Evolutionary conservation across 2,888 invertebrate species (phyloP), one percentile per base, ranked within the genome.

Genomic region (Uropetala carovei): DNA sequence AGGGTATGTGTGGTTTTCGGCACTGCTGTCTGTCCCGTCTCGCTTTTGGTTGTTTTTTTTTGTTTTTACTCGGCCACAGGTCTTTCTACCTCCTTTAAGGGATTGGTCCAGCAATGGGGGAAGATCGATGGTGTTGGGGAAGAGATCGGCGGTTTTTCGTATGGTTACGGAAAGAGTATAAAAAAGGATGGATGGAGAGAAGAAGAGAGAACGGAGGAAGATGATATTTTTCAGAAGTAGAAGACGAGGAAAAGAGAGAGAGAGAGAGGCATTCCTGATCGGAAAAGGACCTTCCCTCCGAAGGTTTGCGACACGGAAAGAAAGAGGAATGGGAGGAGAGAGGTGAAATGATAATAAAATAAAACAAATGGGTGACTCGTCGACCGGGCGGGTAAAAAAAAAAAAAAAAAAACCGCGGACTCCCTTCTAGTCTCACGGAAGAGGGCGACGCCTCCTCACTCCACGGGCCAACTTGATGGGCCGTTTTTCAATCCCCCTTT

Each of bases 261-360:
- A 43, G 13, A 11, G 57, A 83, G 14, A 57, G 83, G 56, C 4
- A n/a, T 18, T 56, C 1, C 30, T 83, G 83, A 11, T 43, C 57
- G 56, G 83, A 43, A 57, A n/a, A 85, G 85, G 57, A 11, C 5
- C 8, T 16, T 27, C 27, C 1, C 10, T 27, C n/a, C 11, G n/a
- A n/a, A 30, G 43, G 82, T 14, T n/a, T 22, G 14, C 59, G 85
- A 3, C 64, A 89, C 30, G 64, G 89, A 60, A 43, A 18, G 64
- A 43, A n/a, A n/a, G 68, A 60, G 14, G 11, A 82, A 43, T 22
- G 43, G 82, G 7, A 18, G 57, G 64, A 30, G 64, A 89, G 89
- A 89, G 89, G 89, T 89, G 89, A 89, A 89, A 64, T 64, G 89
- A 64, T 89, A 89, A 89, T 89, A 64, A 89, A 89, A 64, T 89